Base-by-base conservation (phyloP, 2,113 vertebrate genomes). In the Serilophus lunatus region DNA sequence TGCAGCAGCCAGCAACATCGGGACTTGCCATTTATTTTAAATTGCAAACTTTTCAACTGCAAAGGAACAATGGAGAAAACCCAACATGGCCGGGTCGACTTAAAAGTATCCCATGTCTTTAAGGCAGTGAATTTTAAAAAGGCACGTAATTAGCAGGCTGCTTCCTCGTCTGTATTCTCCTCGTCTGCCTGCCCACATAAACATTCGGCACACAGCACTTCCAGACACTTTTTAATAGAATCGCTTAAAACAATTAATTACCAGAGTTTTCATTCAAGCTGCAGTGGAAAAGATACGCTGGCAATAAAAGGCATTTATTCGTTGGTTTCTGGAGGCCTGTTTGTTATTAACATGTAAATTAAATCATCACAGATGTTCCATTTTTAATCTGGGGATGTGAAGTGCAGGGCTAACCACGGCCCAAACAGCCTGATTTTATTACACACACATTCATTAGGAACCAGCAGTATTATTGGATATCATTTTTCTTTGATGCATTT, bases 321-420 rank as follows among this genome's bases (percentile, higher is more conserved):
- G 98, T 98, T 97, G 98, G 98, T 99, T 99, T 99, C 99, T 99
- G 98, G 98, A 99, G 98, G 99, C 99, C 99, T 99, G 99, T 99
- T 99, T 99, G 99, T 99, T 99, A 99, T 99, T 99, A 99, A 99
- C 99, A 99, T 99, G 99, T 99, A 99, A 99, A 99, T 99, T 99
- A 99, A 99, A 99, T 99, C 99, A 99, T 99, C 99, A 99, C 99
- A 99, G 99, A 99, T 99, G 99, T 99, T 99, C 99, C 98, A 98
- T 99, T 99, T 99, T 99, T 99, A 99, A 99, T 99, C 98, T 99
- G 98, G 98, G 98, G 98, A 98, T 98, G 98, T 98, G 98, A 98
- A 98, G 98, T 98, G 98, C 98, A 96, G 98, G 98, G 96, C 96
- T 98, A 98, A 97, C 97, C 97, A 87, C 95, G 98, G 98, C 98